Evolutionary conservation across 1,140 invertebrate species (phyloP).

Genomic region (Aphelenchoides besseyi): DNA sequence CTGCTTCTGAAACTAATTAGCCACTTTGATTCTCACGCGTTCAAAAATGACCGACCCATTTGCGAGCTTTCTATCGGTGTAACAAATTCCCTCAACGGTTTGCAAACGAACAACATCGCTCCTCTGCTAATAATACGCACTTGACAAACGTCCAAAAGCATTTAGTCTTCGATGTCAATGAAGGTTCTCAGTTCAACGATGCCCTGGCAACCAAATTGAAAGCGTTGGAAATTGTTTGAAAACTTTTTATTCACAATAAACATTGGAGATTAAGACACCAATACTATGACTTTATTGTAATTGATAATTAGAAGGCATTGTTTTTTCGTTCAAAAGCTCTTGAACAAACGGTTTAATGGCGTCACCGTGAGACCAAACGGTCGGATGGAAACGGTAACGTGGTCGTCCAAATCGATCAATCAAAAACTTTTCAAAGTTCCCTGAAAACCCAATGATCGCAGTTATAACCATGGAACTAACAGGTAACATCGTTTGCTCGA

Average conservation of each 20-base stretch:
- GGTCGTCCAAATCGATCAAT: slow-evolving; percentile 66
- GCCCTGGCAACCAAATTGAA: neutral
- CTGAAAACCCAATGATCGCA: slow-evolving; percentile 56
- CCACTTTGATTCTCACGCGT: too few species aligned
- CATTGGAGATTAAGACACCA: neutral
- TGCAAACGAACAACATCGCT: too few species aligned
- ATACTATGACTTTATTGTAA: neutral
- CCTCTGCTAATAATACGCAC: too few species aligned
- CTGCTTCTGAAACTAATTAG: too few species aligned
- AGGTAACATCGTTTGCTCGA: slow-evolving; percentile 65
- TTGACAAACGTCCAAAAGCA: too few species aligned
- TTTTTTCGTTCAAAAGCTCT: slow-evolving; percentile 20
- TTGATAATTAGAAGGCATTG: neutral
- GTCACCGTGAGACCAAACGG: slow-evolving; percentile 33
- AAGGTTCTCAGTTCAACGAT: too few species aligned
- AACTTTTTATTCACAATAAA: neutral
- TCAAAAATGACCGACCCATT: too few species aligned
- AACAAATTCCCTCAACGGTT: too few species aligned
- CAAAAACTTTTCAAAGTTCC: slow-evolving; percentile 71
- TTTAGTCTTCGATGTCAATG: too few species aligned
- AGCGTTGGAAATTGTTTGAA: neutral
- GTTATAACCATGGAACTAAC: too few species aligned
- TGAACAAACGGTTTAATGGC: slow-evolving; percentile 40
- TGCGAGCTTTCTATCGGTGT: too few species aligned
- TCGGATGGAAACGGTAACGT: slow-evolving; percentile 64